These are phyloP conservation scores for Ibidorhyncha struthersii DNA, from an alignment of 2,113 vertebrate species.

Conservation along the genomic window DNA sequence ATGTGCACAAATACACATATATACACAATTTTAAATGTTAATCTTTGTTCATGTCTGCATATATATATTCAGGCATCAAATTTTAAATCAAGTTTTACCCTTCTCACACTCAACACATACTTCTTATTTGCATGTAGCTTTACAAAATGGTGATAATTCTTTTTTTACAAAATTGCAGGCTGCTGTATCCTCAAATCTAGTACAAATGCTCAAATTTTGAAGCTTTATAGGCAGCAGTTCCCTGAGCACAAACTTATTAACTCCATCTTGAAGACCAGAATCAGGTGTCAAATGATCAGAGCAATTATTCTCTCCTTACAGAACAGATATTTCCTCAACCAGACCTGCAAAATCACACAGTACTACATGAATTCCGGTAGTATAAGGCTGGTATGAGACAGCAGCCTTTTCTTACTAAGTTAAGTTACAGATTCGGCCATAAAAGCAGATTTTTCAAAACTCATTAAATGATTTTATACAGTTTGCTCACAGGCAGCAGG, in stretches of 20 bases:
- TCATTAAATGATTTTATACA: not conserved
- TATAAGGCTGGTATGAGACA: not conserved
- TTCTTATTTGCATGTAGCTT: not conserved
- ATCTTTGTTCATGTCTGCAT: fast-evolving
- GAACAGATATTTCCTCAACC: not conserved
- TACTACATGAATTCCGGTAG: not conserved
- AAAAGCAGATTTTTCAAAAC: conserved; percentile 8
- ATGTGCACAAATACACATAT: not conserved
- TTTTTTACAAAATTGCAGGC: not conserved
- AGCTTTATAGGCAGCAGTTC: not conserved
- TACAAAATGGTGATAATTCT: not conserved
- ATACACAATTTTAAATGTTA: not conserved
- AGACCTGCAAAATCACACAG: not conserved
- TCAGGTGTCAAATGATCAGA: not conserved
- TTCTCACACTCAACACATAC: not conserved
- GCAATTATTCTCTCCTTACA: not conserved
- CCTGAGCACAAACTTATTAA: not conserved
- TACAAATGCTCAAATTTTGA: not conserved
- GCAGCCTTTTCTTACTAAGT: not conserved
- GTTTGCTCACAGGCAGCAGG: not conserved
- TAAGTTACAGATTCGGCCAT: not conserved
- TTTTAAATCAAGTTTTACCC: not conserved
- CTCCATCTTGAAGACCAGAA: not conserved
- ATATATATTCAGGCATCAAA: not conserved
- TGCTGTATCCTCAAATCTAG: not conserved